phyloP scores from a whole-genome alignment of 2,797 vertebrate species.

The Sebastes baramenuke region DNA sequence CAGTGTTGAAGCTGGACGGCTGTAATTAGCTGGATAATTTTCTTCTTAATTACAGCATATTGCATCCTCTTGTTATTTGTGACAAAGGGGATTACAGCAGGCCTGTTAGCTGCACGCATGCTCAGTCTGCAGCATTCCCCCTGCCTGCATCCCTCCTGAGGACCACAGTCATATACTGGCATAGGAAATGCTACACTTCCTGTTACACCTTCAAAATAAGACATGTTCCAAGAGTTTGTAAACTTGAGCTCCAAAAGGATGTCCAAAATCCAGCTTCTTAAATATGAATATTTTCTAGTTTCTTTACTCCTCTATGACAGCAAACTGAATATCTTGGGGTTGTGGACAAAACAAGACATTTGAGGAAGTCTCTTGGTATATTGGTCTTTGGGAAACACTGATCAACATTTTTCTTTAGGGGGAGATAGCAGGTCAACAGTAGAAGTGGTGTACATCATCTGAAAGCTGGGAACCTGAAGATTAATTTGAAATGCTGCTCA shows the following conservation, averaged over 20 bases:
- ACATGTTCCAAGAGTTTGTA: not conserved
- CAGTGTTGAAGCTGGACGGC: not conserved
- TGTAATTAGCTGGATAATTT: constrained; percentile 50
- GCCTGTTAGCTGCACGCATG: constrained; percentile 44
- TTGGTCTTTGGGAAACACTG: too few species aligned
- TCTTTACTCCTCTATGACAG: too few species aligned
- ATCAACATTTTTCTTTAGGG: too few species aligned
- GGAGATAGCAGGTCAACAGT: too few species aligned
- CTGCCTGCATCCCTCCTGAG: not conserved
- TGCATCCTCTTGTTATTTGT: constrained; percentile 59
- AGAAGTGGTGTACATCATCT: too few species aligned
- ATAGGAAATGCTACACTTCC: constrained; percentile 17
- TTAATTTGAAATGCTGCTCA: too few species aligned
- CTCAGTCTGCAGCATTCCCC: constrained; percentile 13
- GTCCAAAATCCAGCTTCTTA: not conserved
- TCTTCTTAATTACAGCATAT: constrained; percentile 51
- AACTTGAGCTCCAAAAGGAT: not conserved
- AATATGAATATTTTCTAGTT: too few species aligned
- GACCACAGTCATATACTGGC: not conserved
- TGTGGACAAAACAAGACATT: too few species aligned
- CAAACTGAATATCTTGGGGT: too few species aligned
- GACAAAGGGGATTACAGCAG: constrained; percentile 60
- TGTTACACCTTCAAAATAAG: constrained; percentile 45
- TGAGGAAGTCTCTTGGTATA: too few species aligned
- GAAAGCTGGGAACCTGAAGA: too few species aligned